Percentiles rank a stretch among this genome's conserved stretches.
Conservation (phyloP, 2,888 invertebrate species). For the Chalcosyrphus nemorum region DNA sequence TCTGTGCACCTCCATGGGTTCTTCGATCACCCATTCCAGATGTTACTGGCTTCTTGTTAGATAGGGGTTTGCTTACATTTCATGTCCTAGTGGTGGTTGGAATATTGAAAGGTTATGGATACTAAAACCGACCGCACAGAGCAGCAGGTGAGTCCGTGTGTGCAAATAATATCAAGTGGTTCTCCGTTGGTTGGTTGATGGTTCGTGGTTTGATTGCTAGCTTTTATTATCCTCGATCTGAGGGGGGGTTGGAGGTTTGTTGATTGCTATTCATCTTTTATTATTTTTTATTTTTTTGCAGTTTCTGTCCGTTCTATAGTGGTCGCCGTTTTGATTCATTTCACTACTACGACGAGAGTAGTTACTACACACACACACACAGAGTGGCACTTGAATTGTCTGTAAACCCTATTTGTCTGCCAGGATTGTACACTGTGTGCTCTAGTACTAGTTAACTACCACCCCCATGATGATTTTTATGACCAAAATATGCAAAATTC, state of each 20-base stretch:
- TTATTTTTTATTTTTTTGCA: conserved; percentile 2
- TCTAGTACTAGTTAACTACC: conserved; percentile 42
- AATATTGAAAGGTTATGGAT: conserved; percentile 58
- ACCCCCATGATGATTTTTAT: conserved; percentile 37
- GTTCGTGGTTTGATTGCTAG: conserved; percentile 57
- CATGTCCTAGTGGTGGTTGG: not conserved
- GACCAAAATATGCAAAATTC: conserved; percentile 62
- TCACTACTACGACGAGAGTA: conserved; percentile 3
- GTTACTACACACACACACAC: not conserved
- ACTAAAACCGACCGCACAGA: conserved; percentile 36
- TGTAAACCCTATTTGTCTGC: conserved; percentile 31
- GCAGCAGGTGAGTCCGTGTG: conserved; percentile 43
- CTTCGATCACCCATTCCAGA: conserved; percentile 25
- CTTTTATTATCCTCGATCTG: conserved; percentile 56
- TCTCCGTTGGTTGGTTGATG: conserved; percentile 18
- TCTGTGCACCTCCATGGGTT: conserved; percentile 13
- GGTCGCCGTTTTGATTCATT: conserved; percentile 11
- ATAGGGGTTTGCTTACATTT: conserved; percentile 41
- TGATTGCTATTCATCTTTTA: conserved; percentile 64
- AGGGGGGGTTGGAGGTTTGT: conserved; percentile 28
- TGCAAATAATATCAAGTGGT: conserved; percentile 60
- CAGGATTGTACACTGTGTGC: conserved; percentile 17
- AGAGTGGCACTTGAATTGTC: conserved; percentile 39
- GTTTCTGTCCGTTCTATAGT: conserved; percentile 3
- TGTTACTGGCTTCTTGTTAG: conserved; percentile 21